Conservation (phyloP, 2,888 invertebrate genomes). For the Drosophila phalerata region DNA sequence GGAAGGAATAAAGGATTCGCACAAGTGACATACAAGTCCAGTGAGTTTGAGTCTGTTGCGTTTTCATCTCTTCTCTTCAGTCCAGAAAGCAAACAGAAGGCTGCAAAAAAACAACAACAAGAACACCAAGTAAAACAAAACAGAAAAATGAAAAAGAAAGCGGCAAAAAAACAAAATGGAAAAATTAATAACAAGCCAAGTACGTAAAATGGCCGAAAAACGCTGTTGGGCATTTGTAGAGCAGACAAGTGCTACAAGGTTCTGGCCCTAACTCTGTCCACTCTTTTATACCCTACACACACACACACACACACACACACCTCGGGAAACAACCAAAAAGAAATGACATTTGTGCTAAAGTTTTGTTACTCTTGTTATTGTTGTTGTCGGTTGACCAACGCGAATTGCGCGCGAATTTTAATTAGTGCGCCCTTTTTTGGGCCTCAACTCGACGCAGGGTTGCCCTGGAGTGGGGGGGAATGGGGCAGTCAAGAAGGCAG, state of each 20-base stretch:
- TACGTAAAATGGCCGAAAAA: constrained; percentile 67
- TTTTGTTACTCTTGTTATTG: constrained; percentile 36
- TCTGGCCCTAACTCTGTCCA: background rate
- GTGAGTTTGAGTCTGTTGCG: constrained; percentile 34
- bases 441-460: constrained; percentile 4
- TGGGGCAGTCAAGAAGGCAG: constrained; percentile 34
- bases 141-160: background rate
- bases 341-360: constrained; percentile 77
- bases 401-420: constrained; percentile 80
- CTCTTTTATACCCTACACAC: background rate
- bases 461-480: background rate
- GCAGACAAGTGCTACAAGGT: constrained; percentile 36
- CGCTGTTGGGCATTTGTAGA: constrained; percentile 68
- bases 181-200: constrained; percentile 70
- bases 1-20: constrained; percentile 42
- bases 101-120: constrained; percentile 1
- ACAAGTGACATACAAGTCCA: constrained; percentile 72
- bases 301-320: constrained; percentile 2
- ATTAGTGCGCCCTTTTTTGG: constrained; percentile 70
- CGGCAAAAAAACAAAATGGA: constrained; percentile 21
- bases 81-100: constrained; percentile 42
- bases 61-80: constrained; percentile 19
- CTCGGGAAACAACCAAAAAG: constrained; percentile 62
- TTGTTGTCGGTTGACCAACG: constrained; percentile 73
- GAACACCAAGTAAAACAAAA: background rate